Percentiles rank a stretch among this genome's conserved stretches.
Conservation (phyloP, 2,888 invertebrate genomes). For the Agonopterix heracliana region DNA sequence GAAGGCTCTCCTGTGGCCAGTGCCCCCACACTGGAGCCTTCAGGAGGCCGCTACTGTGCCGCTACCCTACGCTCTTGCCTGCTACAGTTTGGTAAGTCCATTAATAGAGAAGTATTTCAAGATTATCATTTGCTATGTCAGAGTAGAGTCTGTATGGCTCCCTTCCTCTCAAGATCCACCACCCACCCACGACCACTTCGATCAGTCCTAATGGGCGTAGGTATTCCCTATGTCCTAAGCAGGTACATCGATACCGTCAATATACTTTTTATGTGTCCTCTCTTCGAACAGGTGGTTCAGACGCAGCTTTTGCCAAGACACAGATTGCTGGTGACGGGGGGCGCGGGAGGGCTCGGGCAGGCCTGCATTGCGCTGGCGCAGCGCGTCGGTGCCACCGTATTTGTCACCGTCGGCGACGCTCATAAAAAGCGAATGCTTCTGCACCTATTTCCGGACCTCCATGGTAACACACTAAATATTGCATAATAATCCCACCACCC, state of each 20-base stretch:
- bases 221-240: too few relatives aligned
- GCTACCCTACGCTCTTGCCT: neutral
- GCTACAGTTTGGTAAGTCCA: neutral
- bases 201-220: too few relatives aligned
- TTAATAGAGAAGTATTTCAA: too few relatives aligned
- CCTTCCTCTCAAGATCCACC: too few relatives aligned
- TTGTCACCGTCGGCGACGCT: neutral
- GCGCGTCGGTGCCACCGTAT: neutral
- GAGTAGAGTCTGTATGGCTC: too few relatives aligned
- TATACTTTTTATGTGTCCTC: too few relatives aligned
- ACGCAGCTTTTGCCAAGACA: too few relatives aligned
- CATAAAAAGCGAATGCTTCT: neutral
- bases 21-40: neutral
- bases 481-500: too few relatives aligned
- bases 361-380: neutral
- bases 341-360: neutral
- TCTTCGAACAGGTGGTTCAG: too few relatives aligned
- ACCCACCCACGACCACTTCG: too few relatives aligned
- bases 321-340: neutral
- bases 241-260: too few relatives aligned
- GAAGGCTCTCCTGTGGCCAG: neutral
- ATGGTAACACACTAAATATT: neutral
- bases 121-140: too few relatives aligned
- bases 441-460: neutral
- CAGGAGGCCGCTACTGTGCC: neutral